Evolutionary conservation across 2,113 vertebrate genomes (phyloP), one percentile per base, ranked within the genome.

Genomic region (Eulemur macaco): DNA sequence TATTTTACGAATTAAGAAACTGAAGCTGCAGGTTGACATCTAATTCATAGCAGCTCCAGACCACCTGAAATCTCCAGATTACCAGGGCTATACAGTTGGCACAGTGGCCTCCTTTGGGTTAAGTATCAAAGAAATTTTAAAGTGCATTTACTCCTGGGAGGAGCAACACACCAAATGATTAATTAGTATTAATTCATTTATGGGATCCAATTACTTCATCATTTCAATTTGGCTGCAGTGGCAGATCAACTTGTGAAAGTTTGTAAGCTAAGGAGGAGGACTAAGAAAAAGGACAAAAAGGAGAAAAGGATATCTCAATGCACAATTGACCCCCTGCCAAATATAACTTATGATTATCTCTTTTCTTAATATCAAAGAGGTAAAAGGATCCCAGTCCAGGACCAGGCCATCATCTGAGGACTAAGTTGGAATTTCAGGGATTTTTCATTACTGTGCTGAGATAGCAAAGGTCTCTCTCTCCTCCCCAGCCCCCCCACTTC

Each of bases 121-220:
- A 83, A 94, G 56, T 37, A 42, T 86, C 63, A 89, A 66, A 94
- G 74, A 94, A 77, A 60, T 86, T 71, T 92, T 69, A 82, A 96
- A 94, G 95, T 91, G 23, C 23, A 47, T 78, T 95, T 92, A 92
- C 76, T 73, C 88, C 76, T 90, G 82, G 91, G 95, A 95, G 69
- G 54, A 92, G 80, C 42, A 54, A 71, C 50, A 90, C 37, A 87
- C 63, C 42, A 95, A 86, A 77, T 27, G 89, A 87, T 64, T 87
- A 96, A 95, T 96, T 88, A 93, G 71, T 63, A 91, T 71, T 95
- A 81, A 80, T 95, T 94, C 64, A 84, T 89, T 90, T 86, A 83
- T 94, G 82, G 91, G 52, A 91, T 76, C 73, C 34, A 96, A 93
- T 96, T 95, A 94, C 87, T 52, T 82, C 31, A 58, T 88, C 13